Evolutionary conservation across 2,113 vertebrate species (phyloP), one percentile per base, ranked within the genome.

Genomic region (Anhinga rufa): DNA sequence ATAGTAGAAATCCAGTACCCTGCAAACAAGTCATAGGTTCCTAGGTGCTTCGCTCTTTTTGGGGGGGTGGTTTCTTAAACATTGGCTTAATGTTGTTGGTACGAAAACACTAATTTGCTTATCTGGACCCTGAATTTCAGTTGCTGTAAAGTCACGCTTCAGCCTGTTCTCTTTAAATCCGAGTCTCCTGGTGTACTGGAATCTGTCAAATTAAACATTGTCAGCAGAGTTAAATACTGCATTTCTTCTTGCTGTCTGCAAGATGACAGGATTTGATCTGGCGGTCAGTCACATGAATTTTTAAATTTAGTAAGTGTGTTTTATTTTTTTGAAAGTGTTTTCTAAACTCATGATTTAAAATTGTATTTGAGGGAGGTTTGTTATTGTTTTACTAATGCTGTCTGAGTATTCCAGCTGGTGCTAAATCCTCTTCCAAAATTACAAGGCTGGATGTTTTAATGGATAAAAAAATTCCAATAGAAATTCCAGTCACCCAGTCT

Each of bases 361-460:
- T 66, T 65, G 52, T 90, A 13, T 85, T 82, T 32, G 82, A 69
- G 65, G 48, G 74, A 71, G 3, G 16, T 93, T 92, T 91, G 57
- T 95, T 96, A 19, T 32, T 93, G 80, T 92, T 93, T 85, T 87
- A 52, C 69, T 87, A 22, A 76, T 64, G 57, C 77, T 70, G 54
- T 82, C 52, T 77, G 91, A 85, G 74, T 40, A 82, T 84, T 84
- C 88, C 88, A 92, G 72, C 86, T 95, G 92, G 84, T 88, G 74
- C 81, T 87, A n/a, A 86, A 76, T 90, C 95, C 16, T 76, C 31
- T 90, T 95, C 84, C 70, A 85, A 80, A 85, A 69, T 89, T 84
- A 64, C 28, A 79, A 48, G 38, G n/a, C 44, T 82, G 74, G 74
- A 57, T 7, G 1, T 93, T 93, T 82, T 76, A 61, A 58, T 88